Percentiles rank a stretch among this genome's conserved stretches.
Conservation (phyloP, 1,140 invertebrate species). For the Sitobion miscanthi region DNA sequence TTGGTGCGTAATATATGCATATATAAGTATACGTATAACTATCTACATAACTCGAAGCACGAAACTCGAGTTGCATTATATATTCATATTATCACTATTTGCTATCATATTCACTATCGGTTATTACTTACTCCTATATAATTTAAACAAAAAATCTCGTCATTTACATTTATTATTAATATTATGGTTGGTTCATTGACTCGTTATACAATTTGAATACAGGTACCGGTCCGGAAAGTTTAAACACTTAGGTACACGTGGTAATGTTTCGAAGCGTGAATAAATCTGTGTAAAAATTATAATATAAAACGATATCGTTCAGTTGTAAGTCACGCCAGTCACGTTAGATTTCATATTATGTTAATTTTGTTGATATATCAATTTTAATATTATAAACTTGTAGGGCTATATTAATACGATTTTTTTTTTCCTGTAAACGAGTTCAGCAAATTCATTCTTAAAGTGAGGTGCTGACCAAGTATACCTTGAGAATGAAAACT, state of each 20-base stretch:
- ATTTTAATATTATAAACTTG: background rate
- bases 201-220: background rate
- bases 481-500: conserved; percentile 40
- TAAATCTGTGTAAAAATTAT: background rate
- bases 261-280: background rate
- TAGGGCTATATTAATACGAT: background rate
- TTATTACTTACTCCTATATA: background rate
- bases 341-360: background rate
- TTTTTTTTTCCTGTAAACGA: background rate
- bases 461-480: background rate
- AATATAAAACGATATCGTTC: background rate
- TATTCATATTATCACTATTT: background rate
- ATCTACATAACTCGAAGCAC: background rate
- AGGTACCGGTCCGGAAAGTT: background rate
- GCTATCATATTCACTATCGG: background rate
- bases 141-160: background rate
- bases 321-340: background rate
- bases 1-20: background rate
- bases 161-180: background rate
- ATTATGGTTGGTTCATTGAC: background rate
- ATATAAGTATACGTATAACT: background rate
- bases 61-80: background rate
- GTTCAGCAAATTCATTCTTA: background rate
- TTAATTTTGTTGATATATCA: conserved; percentile 16
- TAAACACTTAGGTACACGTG: background rate